phyloP scores from a whole-genome alignment of 1,140 invertebrate species.

The Sycophila sp. region DNA sequence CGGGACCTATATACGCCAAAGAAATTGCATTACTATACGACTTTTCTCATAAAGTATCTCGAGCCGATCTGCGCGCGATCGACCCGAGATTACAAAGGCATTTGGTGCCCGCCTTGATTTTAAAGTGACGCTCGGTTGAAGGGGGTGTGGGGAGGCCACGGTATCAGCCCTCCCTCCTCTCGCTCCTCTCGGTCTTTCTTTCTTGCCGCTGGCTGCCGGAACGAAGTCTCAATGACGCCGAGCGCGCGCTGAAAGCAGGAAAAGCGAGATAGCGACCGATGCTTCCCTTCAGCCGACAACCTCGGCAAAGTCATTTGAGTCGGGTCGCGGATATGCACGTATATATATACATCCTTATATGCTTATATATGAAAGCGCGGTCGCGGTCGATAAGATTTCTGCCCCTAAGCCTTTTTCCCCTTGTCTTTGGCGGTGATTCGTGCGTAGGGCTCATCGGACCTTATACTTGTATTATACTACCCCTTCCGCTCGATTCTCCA shows the following conservation, averaged over 20 bases:
- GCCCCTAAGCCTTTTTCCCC: background rate
- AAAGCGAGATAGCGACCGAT: conserved; percentile 5
- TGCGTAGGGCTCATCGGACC: background rate
- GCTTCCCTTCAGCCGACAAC: background rate
- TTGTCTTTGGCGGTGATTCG: background rate
- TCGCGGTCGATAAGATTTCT: conserved; percentile 10
- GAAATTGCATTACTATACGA: conserved; percentile 35
- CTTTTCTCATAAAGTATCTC: conserved; percentile 47
- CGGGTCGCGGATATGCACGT: background rate
- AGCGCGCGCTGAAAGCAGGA: background rate
- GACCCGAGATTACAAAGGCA: conserved; percentile 30
- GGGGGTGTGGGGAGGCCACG: background rate
- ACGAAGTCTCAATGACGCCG: background rate
- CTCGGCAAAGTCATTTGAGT: conserved; percentile 13
- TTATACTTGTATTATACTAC: background rate
- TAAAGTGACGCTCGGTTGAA: conserved; percentile 29
- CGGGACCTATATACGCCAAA: background rate
- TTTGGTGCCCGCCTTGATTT: background rate
- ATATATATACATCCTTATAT: background rate
- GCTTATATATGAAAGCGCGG: no score
- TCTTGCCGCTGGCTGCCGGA: background rate
- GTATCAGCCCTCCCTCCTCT: background rate
- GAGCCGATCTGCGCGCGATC: conserved; percentile 28
- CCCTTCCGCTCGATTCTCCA: no score
- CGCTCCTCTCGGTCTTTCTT: background rate